Base-by-base conservation (phyloP, 1,140 invertebrate genomes). In the Chironomus striatipennis region DNA sequence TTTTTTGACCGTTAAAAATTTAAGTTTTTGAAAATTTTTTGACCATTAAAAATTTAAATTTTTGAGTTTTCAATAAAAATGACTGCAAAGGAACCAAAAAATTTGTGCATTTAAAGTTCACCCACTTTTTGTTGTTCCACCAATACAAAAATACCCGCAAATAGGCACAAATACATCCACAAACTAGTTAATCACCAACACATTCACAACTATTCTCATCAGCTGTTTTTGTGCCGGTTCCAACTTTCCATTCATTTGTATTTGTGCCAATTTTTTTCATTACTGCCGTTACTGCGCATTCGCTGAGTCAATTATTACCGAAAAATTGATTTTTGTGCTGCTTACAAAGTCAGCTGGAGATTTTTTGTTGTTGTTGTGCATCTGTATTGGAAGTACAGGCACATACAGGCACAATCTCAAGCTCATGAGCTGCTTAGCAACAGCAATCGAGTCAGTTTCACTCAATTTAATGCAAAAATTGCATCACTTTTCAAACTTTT, bases 281-380 rank as follows among this genome's bases (percentile, higher is more conserved):
- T 34, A 34, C 24, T 57, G 47, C 47, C 47, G 47, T 57, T 57
- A 57, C 47, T 57, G 47, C 47, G 47, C 47, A 57, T n/a, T 57
- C 47, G n/a, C 47, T 34, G 24, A 34, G 5, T 57, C 43, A 47
- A 47, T 8, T 4, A 34, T 34, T 34, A 34, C 24, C 24, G 24
- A 34, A 12, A 57, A 15, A 57, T 57, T 57, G 47, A 57, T 57
- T 57, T 57, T 34, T 57, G 12, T 57, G 9, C 43, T 47, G 9
- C 43, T 47, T 57, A n/a, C 12, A 57, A n/a, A 57, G 47, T 57
- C 47, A 57, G 47, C 47, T 57, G 47, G 47, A 57, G 47, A 57
- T 57, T 47, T 43, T 34, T 34, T 34, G 24, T 34, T 34, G 24
- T 34, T 34, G 1, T 34, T 34, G 15, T 10, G n/a, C 47, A 57